Evolutionary conservation across 2,888 invertebrate genomes (phyloP), one percentile per base, ranked within the genome.

Genomic region (Drosophila neonasuta): DNA sequence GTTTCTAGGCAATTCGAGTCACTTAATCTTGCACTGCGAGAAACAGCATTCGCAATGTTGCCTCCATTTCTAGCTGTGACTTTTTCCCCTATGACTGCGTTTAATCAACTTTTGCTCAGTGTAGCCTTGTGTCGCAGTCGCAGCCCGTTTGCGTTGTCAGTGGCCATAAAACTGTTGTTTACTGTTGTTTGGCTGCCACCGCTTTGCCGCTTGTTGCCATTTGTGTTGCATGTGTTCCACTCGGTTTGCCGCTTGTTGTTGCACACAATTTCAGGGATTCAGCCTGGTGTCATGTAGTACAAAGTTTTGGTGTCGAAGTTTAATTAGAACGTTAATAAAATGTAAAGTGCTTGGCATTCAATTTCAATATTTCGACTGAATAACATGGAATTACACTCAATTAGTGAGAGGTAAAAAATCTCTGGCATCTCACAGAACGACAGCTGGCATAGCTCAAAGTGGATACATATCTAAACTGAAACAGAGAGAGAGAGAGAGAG

Each of bases 291-390:
- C 67, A 56, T 77, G 71, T 74, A 66, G 62, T 58, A 64, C 49
- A 72, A 67, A 63, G 36, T 36, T 36, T 36, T 36, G 36, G 74
- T 79, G 74, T 34, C 50, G 52, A 74, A 79, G 75, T 80, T 86
- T 89, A 86, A 88, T 89, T 85, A 87, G 86, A 79, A 79, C 86
- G 72, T 71, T 74, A 87, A 81, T 85, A 85, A 87, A 81, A 68
- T 69, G 79, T 65, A 76, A 61, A 70, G 72, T 69, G 57, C 60
- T 61, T 63, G 46, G 46, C 42, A 57, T 63, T 50, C 39, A 36
- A 57, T 57, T 39, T 39, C 24, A 36, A 58, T 71, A 56, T 74
- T 59, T 71, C 61, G 49, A 62, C 49, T 77, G 76, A 72, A 68
- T 70, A 82, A 68, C 63, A 59, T 30, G 42, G 13, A 52, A 77